Evolutionary conservation across 1,140 invertebrate species (phyloP), one percentile per base, ranked within the genome.

Genomic region (Portunus trituberculatus): DNA sequence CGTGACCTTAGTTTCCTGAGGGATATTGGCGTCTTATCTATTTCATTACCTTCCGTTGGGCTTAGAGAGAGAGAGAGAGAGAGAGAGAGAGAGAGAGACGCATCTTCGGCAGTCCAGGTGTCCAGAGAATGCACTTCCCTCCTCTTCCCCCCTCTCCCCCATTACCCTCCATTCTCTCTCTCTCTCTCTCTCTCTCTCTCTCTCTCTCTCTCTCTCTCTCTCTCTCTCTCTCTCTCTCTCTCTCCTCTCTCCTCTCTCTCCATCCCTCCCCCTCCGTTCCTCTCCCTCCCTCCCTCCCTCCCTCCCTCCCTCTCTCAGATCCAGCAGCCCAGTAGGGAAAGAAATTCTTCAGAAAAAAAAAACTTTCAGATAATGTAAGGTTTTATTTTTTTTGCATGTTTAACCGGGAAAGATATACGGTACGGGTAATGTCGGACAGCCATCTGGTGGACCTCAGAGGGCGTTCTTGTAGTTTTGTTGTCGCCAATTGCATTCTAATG

Each of bases 61-160:
- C 39, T 39, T 39, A 92, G 91, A 92, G 91, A 92, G 91, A 92
- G 91, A 92, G 91, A 92, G 67, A 92, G 91, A 82, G 91, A 92
- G 91, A 92, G 91, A 92, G 67, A 92, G 46, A 91, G 89, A 91
- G 46, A 91, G 89, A 59, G 46, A 59, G 46, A 84, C 92, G 32
- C 48, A 87, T 52, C 32, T 59, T 29, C 86, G 10, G 14, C 45
- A 83, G 46, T 87, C 83, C 45, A 86, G 84, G 82, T 46, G 20
- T 93, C 83, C 83, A 45, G 45, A 28, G 76, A 31, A 87, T 48
- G 20, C 39, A 28, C 29, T 59, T 32, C 45, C 46, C 83, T 86
- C 45, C 91, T 25, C 67, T 59, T 31, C 29, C 67, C 52, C 32
- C 91, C 28, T 4, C 91, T 25, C 32, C 91, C 83, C 76, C 46